phyloP scores from a whole-genome alignment of 2,113 vertebrate genomes.

The Calonectris borealis region DNA sequence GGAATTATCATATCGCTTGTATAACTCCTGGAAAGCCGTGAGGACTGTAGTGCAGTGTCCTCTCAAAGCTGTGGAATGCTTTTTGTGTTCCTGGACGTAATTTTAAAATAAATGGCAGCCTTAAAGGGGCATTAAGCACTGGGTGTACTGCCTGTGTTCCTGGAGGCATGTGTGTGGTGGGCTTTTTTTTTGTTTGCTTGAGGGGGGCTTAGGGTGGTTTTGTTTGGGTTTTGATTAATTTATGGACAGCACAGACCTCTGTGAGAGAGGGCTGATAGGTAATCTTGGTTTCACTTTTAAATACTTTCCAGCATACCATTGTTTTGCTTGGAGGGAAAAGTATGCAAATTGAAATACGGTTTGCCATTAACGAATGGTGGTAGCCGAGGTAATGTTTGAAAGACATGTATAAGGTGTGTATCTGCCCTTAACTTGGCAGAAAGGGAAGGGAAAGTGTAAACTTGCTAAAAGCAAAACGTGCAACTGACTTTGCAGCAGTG shows the following conservation, averaged over 20 bases:
- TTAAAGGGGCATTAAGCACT: not conserved
- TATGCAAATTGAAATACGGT: not conserved
- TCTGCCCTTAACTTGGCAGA: not conserved
- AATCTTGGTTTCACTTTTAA: not conserved
- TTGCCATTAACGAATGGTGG: not conserved
- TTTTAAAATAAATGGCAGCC: not conserved
- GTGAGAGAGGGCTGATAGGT: not conserved
- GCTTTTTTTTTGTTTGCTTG: not conserved
- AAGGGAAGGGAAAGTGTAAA: not conserved
- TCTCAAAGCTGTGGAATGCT: not conserved
- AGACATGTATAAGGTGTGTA: not conserved
- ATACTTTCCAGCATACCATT: accelerated
- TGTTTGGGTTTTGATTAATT: not conserved
- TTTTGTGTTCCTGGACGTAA: not conserved
- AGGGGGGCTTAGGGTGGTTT: not conserved
- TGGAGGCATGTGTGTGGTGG: too few species aligned
- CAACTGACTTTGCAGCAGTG: not conserved
- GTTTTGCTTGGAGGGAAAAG: not conserved
- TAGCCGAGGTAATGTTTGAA: not conserved
- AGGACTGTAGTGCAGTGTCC: not conserved
- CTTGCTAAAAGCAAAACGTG: not conserved
- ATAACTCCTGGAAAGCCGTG: accelerated
- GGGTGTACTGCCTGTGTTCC: not conserved
- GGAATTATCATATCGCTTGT: not conserved
- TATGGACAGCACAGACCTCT: not conserved